Conservation (phyloP, 2,888 invertebrate species). For the Lamproptera curius region DNA sequence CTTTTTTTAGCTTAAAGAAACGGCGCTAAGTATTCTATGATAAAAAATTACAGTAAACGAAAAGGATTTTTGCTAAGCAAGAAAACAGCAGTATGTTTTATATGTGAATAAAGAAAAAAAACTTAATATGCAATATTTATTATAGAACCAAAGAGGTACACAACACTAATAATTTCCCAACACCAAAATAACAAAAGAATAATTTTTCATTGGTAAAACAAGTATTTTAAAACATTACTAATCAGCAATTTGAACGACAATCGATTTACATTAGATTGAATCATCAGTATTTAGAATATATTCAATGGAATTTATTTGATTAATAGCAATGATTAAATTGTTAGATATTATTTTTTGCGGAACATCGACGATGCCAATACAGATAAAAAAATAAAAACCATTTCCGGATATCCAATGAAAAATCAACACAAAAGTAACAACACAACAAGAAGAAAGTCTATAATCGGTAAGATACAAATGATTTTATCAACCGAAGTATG, state of each 20-base stretch:
- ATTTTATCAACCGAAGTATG: constrained; percentile 47
- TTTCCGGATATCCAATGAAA: constrained; percentile 61
- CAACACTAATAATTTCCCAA: background rate
- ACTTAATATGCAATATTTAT: background rate
- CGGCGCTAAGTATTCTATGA: too few species aligned
- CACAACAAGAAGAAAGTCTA: constrained; percentile 18
- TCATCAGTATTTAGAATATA: constrained; percentile 50
- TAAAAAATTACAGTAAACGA: too few species aligned
- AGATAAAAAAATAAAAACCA: constrained; percentile 13
- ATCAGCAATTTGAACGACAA: constrained; percentile 1
- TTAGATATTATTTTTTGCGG: constrained; percentile 33
- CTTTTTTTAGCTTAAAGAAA: too few species aligned
- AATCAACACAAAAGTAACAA: constrained; percentile 32
- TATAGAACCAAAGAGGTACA: constrained; percentile 6
- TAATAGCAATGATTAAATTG: constrained; percentile 46
- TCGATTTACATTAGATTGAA: constrained; percentile 1
- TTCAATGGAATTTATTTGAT: constrained; percentile 56
- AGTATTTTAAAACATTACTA: background rate
- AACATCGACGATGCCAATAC: constrained; percentile 22
- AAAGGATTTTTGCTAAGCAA: too few species aligned
- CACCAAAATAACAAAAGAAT: constrained; percentile 2
- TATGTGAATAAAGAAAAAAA: background rate
- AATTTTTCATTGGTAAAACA: constrained; percentile 10
- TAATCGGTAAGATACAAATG: constrained; percentile 21
- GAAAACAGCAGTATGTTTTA: too few species aligned